These are phyloP conservation scores for Drosophila lacteicornis DNA, from an alignment of 1,140 invertebrate species.

Conservation along the genomic window DNA sequence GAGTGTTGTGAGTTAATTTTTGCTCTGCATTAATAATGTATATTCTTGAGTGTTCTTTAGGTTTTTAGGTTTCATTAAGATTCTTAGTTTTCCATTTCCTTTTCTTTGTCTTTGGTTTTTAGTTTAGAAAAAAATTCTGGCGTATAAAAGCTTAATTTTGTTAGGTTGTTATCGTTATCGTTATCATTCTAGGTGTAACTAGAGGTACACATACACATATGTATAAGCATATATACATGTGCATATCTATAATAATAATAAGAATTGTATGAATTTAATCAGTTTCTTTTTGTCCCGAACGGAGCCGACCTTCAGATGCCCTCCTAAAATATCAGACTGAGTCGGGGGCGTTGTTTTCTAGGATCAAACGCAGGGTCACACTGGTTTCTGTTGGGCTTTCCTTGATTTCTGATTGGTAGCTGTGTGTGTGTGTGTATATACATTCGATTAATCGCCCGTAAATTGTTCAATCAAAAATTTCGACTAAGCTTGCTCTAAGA, in stretches of 20 bases:
- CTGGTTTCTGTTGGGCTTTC: background rate
- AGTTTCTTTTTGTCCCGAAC: slow-evolving; percentile 59
- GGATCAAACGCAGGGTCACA: slow-evolving; percentile 12
- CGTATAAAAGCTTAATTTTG: slow-evolving; percentile 75
- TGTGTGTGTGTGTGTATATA: slow-evolving; percentile 6
- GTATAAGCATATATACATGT: slow-evolving; percentile 40
- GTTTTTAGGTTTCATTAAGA: slow-evolving; percentile 15
- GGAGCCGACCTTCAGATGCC: slow-evolving; percentile 14
- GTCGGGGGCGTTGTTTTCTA: slow-evolving; percentile 15
- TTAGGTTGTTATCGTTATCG: slow-evolving; percentile 35
- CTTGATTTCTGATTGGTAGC: background rate
- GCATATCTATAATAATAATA: slow-evolving; percentile 32
- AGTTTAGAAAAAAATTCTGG: slow-evolving; percentile 79
- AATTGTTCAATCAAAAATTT: slow-evolving; percentile 66
- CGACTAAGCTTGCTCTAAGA: slow-evolving; percentile 69
- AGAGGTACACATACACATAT: slow-evolving; percentile 39
- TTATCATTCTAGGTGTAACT: slow-evolving; percentile 38
- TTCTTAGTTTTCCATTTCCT: slow-evolving; percentile 15
- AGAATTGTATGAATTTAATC: slow-evolving; percentile 29
- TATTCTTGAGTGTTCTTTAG: slow-evolving; percentile 48
- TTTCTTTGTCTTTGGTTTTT: slow-evolving; percentile 40
- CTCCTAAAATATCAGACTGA: slow-evolving; percentile 44
- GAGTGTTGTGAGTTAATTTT: slow-evolving; percentile 52
- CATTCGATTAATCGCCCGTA: slow-evolving; percentile 21
- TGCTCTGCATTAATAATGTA: slow-evolving; percentile 37